Evolutionary conservation across 2,888 invertebrate species (phyloP), one percentile per base, ranked within the genome.

Genomic region (Linnaemya tessellans): DNA sequence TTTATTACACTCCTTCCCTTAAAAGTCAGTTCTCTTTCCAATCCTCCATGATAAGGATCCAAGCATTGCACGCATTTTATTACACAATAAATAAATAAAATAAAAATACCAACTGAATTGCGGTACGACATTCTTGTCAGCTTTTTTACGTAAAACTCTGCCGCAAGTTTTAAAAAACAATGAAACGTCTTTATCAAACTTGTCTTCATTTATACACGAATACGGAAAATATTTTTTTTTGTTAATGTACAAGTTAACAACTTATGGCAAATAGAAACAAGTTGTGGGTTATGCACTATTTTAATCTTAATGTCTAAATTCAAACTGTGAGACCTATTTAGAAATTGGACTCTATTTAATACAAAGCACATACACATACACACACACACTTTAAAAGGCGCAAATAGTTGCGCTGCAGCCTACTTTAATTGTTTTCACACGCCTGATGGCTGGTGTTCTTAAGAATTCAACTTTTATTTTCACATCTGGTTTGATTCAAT

Each of bases 11-110:
- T 79, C 3, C 80, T 71, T 25, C 25, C 77, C 1, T 49, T 10
- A 4, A 49, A n/a, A 11, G 51, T 35, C 3, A 46, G 8, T 70
- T 68, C 67, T 3, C 13, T 43, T 77, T 81, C 62, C 15, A 85
- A 82, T 10, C 65, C 41, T 1, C 58, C 74, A 75, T 85, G 84
- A 22, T 81, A 85, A 22, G 43, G 56, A 79, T 85, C 84, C 18
- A 41, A 56, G 25, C 68, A 79, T 51, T 43, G 46, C 1, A 18
- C 62, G n/a, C 22, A 60, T 25, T 64, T 60, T 0, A 70, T 13
- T 64, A 68, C 13, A 46, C 22, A 10, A 11, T 65, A 56, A 3
- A 65, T 1, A 38, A 56, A 7, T 46, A 80, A 67, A 58, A 67
- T 35, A n/a, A 49, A 46, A 46, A 77, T 18, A 13, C 15, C 20